A percentile compares a stretch with the other conserved stretches of the same genome.
Evolutionary conservation across 2,797 vertebrate species (phyloP).

Genomic region (Amblyraja radiata): DNA sequence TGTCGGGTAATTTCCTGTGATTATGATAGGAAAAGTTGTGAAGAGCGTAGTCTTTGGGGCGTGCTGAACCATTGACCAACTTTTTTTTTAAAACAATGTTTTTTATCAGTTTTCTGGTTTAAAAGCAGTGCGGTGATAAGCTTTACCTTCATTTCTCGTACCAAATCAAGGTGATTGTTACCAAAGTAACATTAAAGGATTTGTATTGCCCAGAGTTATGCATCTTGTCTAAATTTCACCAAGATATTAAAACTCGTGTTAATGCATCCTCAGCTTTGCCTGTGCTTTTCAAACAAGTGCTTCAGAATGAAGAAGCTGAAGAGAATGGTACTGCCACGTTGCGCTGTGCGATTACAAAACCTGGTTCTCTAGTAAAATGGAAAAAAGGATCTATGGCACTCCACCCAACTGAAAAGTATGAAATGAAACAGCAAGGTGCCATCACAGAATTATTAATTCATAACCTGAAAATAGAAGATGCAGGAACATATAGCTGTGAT

Average conservation of each 20-base stretch:
- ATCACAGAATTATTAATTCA: conserved; percentile 46
- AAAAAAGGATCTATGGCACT: conserved; percentile 50
- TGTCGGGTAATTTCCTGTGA: too few relatives aligned
- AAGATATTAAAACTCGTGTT: neutral
- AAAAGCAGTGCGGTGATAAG: too few relatives aligned
- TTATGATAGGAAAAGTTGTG: too few relatives aligned
- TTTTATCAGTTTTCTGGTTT: too few relatives aligned
- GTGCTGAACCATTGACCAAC: too few relatives aligned
- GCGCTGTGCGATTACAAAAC: conserved; percentile 47
- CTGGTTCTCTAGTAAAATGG: conserved; percentile 50
- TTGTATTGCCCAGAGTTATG: too few relatives aligned
- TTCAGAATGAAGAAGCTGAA: conserved; percentile 46
- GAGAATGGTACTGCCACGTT: conserved; percentile 50
- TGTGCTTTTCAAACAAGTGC: conserved; percentile 51
- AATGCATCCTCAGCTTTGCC: neutral
- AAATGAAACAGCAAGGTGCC: conserved; percentile 42
- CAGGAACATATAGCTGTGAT: conserved; percentile 52
- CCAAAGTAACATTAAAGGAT: too few relatives aligned
- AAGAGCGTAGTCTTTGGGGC: too few relatives aligned
- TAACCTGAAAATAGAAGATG: conserved; percentile 45
- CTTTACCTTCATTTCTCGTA: too few relatives aligned
- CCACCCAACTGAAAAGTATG: conserved; percentile 46
- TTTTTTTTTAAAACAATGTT: too few relatives aligned
- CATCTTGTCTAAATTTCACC: too few relatives aligned
- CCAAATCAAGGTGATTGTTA: too few relatives aligned